These are phyloP conservation scores for Chymomyza fuscimana DNA, from an alignment of 2,888 invertebrate genomes.

Conservation along the genomic window DNA sequence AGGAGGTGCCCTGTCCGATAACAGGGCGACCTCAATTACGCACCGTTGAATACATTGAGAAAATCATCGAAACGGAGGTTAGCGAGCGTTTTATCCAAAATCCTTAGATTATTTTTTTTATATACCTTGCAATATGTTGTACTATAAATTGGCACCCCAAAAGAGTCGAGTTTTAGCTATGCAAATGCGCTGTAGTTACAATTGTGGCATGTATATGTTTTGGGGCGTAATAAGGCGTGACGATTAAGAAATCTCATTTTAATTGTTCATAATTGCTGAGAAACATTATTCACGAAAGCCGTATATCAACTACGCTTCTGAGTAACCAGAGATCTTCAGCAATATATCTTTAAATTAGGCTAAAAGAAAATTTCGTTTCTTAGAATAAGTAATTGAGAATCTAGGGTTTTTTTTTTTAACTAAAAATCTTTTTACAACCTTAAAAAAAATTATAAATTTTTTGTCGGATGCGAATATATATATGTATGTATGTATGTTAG, in stretches of 20 bases:
- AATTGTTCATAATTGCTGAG: too few species aligned
- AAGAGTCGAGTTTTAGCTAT: slow-evolving; percentile 27
- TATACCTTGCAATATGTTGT: slow-evolving; percentile 19
- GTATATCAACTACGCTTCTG: too few species aligned
- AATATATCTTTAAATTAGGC: too few species aligned
- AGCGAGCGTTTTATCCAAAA: slow-evolving; percentile 47
- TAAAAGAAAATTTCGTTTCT: too few species aligned
- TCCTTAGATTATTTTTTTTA: slow-evolving; percentile 29
- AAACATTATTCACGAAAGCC: too few species aligned
- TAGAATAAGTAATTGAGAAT: too few species aligned
- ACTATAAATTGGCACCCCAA: slow-evolving; percentile 54
- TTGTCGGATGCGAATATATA: too few species aligned
- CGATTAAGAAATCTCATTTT: background rate
- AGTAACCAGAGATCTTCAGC: too few species aligned
- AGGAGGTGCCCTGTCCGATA: slow-evolving; percentile 92
- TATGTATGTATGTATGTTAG: too few species aligned
- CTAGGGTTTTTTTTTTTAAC: too few species aligned
- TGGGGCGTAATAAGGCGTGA: background rate
- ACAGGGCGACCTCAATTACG: slow-evolving; percentile 92
- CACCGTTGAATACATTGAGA: slow-evolving; percentile 96
- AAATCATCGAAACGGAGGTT: slow-evolving; percentile 98
- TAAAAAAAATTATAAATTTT: too few species aligned
- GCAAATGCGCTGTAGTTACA: slow-evolving; percentile 39
- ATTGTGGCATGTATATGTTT: background rate
- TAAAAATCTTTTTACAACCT: too few species aligned